Evolutionary conservation across 2,797 vertebrate genomes (phyloP).

Genomic region (Thripadectes ignobilis): DNA sequence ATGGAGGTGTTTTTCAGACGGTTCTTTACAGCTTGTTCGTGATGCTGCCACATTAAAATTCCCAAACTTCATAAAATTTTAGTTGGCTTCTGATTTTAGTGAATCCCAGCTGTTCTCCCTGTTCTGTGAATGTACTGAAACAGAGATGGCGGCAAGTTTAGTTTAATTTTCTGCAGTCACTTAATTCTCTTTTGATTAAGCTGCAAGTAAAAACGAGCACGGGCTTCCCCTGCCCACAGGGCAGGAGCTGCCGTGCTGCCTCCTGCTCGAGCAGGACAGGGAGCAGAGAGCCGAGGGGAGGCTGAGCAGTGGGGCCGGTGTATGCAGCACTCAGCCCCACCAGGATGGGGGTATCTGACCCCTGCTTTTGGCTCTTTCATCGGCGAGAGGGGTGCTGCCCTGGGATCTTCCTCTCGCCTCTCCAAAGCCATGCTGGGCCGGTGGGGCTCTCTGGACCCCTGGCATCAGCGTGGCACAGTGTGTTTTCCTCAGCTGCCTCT

Average conservation of each 20-base stretch:
- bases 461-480: not conserved
- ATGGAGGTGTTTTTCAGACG: not conserved
- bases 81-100: not conserved
- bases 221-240: not conserved
- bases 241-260: not conserved
- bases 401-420: rapidly evolving
- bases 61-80: not conserved
- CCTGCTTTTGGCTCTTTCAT: not conserved
- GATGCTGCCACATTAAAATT: not conserved
- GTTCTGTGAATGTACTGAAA: not conserved
- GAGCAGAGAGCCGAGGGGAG: not conserved
- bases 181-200: not conserved
- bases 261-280: rapidly evolving
- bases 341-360: rapidly evolving
- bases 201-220: not conserved
- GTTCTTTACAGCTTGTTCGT: not conserved
- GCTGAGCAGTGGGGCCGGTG: rapidly evolving
- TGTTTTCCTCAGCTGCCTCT: not conserved
- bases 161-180: not conserved
- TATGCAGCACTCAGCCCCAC: rapidly evolving
- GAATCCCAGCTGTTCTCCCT: not conserved
- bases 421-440: not conserved
- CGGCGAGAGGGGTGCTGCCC: not conserved
- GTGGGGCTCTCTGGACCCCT: not conserved
- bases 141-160: not conserved